Base-by-base conservation (phyloP, 1,140 invertebrate species). In the Agrypnia vestita region DNA sequence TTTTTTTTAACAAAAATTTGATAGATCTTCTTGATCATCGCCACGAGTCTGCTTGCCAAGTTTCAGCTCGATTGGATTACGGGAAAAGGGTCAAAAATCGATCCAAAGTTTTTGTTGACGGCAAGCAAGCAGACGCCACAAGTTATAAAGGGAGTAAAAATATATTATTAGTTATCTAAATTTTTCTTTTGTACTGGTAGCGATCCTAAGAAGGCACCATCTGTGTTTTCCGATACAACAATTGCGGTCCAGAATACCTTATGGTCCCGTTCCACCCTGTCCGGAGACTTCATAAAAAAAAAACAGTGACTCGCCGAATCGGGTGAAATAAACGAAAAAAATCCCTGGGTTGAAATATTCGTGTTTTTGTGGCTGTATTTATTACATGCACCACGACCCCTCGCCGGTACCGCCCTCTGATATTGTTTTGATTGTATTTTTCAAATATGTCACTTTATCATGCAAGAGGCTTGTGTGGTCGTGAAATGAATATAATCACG, bases 221-320 rank as follows among this genome's bases (percentile, higher is more conserved):
- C 17, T 25, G 47, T 51, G 13, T 13, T 35, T 71, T 71, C 67
- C 10, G 3, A 49, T 51, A 47, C 17, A 21, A 17, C 17, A 71
- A 71, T 51, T 71, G 44, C 3, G 7, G 17, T 71, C 46, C 46
- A 51, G 21, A 71, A 71, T 19, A 71, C 67, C 46, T 71, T 25
- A 47, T 49, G 67, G 21, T 13, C 9, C 67, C 17, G 17, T 19
- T 49, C 46, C 44, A 35, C 46, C 46, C 67, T 4, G 15, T 51
- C 11, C 8, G 51, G 51, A 44, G 43, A 71, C 49, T 10, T 46
- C 11, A 44, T 8, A 71, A n/a, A 74, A 74, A 80, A 73, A 80
- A 79, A 80, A 76, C 61, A 67, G 67, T 80, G 79, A 80, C 79
- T 80, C 72, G 47, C 51, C 61, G 59, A 76, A 76, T 74, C 15